Evolutionary conservation across 2,113 vertebrate genomes (phyloP).

Genomic region (Gila orcuttii): DNA sequence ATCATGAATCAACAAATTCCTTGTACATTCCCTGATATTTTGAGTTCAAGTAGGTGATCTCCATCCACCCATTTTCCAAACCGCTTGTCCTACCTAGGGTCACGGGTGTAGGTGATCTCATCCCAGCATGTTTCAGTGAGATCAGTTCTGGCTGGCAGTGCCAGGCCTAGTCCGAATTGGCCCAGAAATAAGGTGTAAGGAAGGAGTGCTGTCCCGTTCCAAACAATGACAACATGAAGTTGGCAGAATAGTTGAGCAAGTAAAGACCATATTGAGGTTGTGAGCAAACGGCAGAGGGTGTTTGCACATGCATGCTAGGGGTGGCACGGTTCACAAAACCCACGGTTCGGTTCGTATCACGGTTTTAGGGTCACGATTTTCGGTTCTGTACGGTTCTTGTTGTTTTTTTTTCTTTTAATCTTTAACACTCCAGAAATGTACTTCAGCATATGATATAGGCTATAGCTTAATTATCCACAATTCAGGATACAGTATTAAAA

Average conservation of each 20-base stretch:
- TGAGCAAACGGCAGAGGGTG: constrained; percentile 2
- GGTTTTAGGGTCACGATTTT: no score
- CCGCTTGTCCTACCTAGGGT: neutral
- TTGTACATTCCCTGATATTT: neutral
- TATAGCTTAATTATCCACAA: no score
- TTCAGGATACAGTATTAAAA: no score
- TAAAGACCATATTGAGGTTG: constrained; percentile 49
- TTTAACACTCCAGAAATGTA: no score
- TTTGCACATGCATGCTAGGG: constrained; percentile 10
- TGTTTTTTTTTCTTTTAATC: no score
- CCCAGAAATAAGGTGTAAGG: constrained; percentile 31
- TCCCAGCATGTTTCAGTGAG: constrained; percentile 27
- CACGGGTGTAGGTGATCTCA: constrained; percentile 43
- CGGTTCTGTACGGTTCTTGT: no score
- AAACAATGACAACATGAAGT: constrained; percentile 56
- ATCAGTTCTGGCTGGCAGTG: constrained; percentile 47
- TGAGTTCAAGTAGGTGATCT: neutral
- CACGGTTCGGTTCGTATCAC: no score
- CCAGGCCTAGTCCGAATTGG: constrained; percentile 22
- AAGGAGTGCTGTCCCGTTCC: constrained; percentile 31
- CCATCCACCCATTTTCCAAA: neutral
- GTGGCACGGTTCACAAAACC: no score
- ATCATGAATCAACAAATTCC: neutral
- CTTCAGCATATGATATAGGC: no score
- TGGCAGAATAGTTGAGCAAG: constrained; percentile 50